Conservation (phyloP, 2,797 vertebrate genomes). For the Oreochromis grahami region DNA sequence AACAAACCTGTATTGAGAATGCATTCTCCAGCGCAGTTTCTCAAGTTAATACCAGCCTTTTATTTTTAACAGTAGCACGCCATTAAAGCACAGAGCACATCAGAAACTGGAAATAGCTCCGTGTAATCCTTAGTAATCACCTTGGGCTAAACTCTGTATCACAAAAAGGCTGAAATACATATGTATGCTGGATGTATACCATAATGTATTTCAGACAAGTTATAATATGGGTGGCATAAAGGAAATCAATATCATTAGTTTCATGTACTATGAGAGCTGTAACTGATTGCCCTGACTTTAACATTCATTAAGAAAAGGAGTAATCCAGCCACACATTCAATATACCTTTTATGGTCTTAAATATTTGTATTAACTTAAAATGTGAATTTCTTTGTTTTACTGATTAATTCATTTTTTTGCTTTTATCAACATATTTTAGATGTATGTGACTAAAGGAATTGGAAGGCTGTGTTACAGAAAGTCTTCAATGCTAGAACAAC, state of each 20-base stretch:
- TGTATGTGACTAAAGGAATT: not conserved
- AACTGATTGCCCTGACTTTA: not conserved
- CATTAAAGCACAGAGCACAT: slow-evolving; percentile 39
- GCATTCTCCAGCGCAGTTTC: slow-evolving; percentile 1
- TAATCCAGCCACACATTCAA: not conserved
- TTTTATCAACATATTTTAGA: not conserved
- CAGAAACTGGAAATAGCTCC: slow-evolving; percentile 39
- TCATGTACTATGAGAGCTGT: not conserved
- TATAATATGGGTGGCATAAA: not conserved
- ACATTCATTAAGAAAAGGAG: not conserved
- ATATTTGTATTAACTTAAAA: not conserved
- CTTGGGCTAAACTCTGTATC: slow-evolving; percentile 36
- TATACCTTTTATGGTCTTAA: not conserved
- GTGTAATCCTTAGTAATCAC: slow-evolving; percentile 60
- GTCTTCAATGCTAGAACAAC: not conserved
- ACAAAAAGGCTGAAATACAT: slow-evolving; percentile 29
- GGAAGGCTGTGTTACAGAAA: not conserved
- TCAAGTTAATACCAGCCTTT: slow-evolving; percentile 17
- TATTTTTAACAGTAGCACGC: not conserved
- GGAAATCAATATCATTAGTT: not conserved
- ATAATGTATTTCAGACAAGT: not conserved
- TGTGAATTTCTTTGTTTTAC: not conserved
- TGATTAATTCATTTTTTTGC: not conserved
- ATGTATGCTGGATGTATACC: not conserved
- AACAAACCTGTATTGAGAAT: slow-evolving; percentile 21